Percentiles rank a stretch among this genome's conserved stretches.
Evolutionary conservation across 2,888 invertebrate species (phyloP).

Genomic region (Acronicta aceris): DNA sequence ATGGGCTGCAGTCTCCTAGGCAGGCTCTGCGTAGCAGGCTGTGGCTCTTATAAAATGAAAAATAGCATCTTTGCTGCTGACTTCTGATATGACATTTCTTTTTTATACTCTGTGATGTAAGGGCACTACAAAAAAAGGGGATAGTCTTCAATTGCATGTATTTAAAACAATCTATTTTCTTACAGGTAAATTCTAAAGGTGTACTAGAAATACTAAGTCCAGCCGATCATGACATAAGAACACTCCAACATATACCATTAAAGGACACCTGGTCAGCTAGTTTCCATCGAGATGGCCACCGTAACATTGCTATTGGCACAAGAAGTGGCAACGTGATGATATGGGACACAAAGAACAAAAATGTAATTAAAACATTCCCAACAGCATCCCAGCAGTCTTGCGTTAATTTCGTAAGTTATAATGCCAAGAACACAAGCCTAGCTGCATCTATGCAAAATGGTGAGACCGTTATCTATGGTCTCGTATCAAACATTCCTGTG

Average conservation of each 20-base stretch:
- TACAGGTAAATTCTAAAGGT: constrained; percentile 84
- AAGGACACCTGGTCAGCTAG: constrained; percentile 85
- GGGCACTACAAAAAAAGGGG: no score
- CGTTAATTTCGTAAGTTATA: constrained; percentile 82
- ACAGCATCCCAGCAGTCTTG: constrained; percentile 76
- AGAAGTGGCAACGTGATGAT: constrained; percentile 83
- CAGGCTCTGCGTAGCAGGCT: no score
- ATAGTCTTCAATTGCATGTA: no score
- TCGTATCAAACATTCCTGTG: constrained; percentile 85
- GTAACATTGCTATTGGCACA: constrained; percentile 83
- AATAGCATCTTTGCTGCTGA: no score
- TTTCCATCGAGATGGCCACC: constrained; percentile 84
- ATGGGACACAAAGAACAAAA: constrained; percentile 86
- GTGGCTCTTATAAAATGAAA: no score
- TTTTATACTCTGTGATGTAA: no score
- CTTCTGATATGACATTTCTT: no score
- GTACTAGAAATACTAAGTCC: constrained; percentile 82
- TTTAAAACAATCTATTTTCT: constrained; percentile 32
- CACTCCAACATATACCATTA: constrained; percentile 82
- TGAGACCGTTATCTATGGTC: constrained; percentile 85
- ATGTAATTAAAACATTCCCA: constrained; percentile 82
- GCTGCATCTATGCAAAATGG: constrained; percentile 85
- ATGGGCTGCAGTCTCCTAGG: no score
- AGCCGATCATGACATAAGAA: constrained; percentile 80
- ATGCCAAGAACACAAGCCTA: constrained; percentile 83